Evolutionary conservation across 2,797 vertebrate species (phyloP).

Genomic region (Falco naumanni): DNA sequence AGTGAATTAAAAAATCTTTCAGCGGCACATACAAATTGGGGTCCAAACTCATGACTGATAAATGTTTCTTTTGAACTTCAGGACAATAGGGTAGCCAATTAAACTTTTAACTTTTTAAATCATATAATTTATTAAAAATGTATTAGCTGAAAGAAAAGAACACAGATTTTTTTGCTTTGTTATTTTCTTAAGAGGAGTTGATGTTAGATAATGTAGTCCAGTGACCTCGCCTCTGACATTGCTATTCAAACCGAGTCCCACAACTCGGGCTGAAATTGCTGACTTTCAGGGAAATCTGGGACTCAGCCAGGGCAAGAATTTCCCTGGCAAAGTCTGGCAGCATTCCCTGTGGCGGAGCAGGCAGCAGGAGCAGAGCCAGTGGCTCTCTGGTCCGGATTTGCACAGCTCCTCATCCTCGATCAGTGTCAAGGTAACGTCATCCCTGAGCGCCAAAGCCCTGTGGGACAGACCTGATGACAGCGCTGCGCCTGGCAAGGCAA

Average conservation of each 20-base stretch:
- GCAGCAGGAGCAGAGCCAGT: background rate
- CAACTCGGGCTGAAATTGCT: background rate
- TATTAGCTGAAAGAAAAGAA: background rate
- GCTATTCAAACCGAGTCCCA: fast-evolving
- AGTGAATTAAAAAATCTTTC: constrained; percentile 48
- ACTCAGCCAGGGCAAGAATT: background rate
- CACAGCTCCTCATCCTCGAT: background rate
- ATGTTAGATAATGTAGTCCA: background rate
- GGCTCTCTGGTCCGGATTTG: background rate
- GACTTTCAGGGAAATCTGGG: background rate
- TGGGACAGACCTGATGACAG: fast-evolving
- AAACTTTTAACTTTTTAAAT: constrained; percentile 31
- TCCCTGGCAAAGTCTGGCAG: background rate
- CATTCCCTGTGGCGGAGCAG: fast-evolving
- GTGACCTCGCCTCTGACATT: background rate
- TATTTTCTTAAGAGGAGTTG: background rate
- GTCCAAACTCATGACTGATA: background rate
- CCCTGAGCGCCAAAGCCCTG: background rate
- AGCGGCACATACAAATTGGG: background rate
- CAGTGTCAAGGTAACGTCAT: no score
- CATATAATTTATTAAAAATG: constrained; percentile 22
- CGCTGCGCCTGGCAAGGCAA: fast-evolving
- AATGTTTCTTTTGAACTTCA: constrained; percentile 26
- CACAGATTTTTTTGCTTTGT: background rate
- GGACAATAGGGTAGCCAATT: background rate